A percentile compares a stretch with the other conserved stretches of the same genome.
These are phyloP conservation scores for Zosterops hypoxanthus DNA, from an alignment of 2,113 vertebrate genomes.

Conservation along the genomic window DNA sequence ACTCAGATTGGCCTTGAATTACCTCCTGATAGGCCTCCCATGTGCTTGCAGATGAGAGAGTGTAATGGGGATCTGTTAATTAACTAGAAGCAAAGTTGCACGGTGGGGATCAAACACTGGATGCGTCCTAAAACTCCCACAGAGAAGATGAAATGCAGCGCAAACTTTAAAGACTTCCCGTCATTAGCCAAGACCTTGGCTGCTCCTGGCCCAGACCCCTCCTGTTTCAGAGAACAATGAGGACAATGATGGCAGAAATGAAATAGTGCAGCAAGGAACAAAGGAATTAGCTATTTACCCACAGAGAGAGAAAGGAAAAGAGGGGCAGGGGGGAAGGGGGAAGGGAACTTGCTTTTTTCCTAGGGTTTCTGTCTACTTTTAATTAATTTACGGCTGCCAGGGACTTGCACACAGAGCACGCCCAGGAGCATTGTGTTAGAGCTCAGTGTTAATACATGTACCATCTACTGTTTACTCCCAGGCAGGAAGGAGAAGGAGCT, in stretches of 20 bases:
- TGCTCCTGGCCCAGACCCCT: constrained; percentile 87
- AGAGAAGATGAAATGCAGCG: constrained; percentile 95
- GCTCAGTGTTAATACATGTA: constrained; percentile 28
- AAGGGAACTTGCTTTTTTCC: constrained; percentile 66
- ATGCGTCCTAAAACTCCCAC: constrained; percentile 91
- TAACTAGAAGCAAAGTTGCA: constrained; percentile 90
- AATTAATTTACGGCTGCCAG: constrained; percentile 83
- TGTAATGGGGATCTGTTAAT: constrained; percentile 93
- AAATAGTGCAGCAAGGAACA: constrained; percentile 83
- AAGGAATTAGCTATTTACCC: constrained; percentile 85
- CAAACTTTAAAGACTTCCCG: constrained; percentile 99
- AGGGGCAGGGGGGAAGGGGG: constrained; percentile 8
- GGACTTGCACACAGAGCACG: constrained; percentile 57
- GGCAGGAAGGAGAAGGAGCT: constrained; percentile 5
- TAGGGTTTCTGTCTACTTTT: constrained; percentile 79
- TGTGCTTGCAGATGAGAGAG: constrained; percentile 84
- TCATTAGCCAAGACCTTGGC: constrained; percentile 97
- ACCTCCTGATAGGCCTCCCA: constrained; percentile 83
- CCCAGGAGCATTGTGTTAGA: constrained; percentile 29
- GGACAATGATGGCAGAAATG: constrained; percentile 84
- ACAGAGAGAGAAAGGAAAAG: constrained; percentile 70
- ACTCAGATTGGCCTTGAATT: constrained; percentile 85
- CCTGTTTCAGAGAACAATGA: constrained; percentile 87
- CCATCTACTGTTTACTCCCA: constrained; percentile 58
- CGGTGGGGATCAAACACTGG: constrained; percentile 94